These are phyloP conservation scores for Sarcophaga subvicina DNA, from an alignment of 2,888 invertebrate species.

Conservation along the genomic window DNA sequence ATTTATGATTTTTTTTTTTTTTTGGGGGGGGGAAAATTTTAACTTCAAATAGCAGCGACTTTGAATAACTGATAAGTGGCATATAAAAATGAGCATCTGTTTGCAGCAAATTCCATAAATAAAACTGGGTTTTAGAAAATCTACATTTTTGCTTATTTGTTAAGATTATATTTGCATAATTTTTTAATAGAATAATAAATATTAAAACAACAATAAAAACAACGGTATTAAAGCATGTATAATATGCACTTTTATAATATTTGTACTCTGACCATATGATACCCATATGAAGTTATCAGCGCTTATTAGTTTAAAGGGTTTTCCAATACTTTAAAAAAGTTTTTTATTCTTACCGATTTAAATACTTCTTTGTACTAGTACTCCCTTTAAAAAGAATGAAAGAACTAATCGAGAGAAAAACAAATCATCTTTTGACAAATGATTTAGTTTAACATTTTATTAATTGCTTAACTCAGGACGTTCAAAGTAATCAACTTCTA, in stretches of 20 bases:
- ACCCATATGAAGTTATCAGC: no score
- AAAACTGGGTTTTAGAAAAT: not conserved
- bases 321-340: no score
- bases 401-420: not conserved
- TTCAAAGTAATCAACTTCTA: slow-evolving; percentile 15
- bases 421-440: slow-evolving; percentile 40
- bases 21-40: not conserved
- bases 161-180: no score
- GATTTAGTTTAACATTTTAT: slow-evolving; percentile 45
- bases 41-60: slow-evolving; percentile 29
- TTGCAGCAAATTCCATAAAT: slow-evolving; percentile 15
- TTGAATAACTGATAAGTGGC: slow-evolving; percentile 42
- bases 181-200: no score
- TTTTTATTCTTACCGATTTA: no score
- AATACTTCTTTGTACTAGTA: not conserved
- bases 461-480: slow-evolving; percentile 36
- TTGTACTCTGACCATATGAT: no score
- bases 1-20: slow-evolving; percentile 8
- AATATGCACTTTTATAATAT: no score
- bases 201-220: no score
- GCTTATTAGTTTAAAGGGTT: no score
- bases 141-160: not conserved
- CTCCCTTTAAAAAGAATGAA: not conserved
- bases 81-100: slow-evolving; percentile 38
- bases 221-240: no score